Evolutionary conservation across 2,888 invertebrate genomes (phyloP).

Genomic region (Ypsolopha sequella): DNA sequence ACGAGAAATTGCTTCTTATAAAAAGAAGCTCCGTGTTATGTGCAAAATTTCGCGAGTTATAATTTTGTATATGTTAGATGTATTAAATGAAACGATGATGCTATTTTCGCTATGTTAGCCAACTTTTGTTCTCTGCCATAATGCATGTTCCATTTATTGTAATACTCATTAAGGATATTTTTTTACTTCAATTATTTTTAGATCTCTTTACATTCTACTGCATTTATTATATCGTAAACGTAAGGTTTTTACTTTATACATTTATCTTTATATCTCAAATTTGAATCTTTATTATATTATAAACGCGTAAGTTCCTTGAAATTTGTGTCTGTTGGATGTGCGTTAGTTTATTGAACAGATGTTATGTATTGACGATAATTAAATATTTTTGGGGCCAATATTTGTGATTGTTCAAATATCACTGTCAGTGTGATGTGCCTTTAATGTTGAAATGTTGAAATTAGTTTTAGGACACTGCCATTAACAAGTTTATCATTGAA

Average conservation of each 20-base stretch:
- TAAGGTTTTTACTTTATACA: constrained; percentile 24
- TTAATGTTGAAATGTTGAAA: constrained; percentile 15
- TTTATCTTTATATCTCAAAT: constrained; percentile 32
- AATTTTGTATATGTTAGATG: constrained; percentile 40
- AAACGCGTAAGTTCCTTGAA: constrained; percentile 42
- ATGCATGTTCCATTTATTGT: constrained; percentile 70
- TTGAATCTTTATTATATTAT: constrained; percentile 14
- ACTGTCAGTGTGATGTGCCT: constrained; percentile 40
- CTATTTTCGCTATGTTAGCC: constrained; percentile 67
- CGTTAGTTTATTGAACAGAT: constrained; percentile 21
- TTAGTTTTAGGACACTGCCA: constrained; percentile 39
- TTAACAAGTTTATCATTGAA: constrained; percentile 23
- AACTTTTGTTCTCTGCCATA: constrained; percentile 67
- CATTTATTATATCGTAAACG: constrained; percentile 57
- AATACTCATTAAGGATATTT: constrained; percentile 67
- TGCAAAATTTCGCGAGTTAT: constrained; percentile 14
- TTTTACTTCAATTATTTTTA: constrained; percentile 64
- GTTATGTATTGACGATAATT: constrained; percentile 13
- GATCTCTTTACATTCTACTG: constrained; percentile 68
- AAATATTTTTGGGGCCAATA: constrained; percentile 36
- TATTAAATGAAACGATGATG: constrained; percentile 45
- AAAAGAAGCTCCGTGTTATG: not conserved
- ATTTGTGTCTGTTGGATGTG: constrained; percentile 28
- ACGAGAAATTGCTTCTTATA: not conserved
- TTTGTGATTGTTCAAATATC: constrained; percentile 21